Evolutionary conservation across 2,797 vertebrate genomes (phyloP), one percentile per base, ranked within the genome.

Genomic region (Petrocephalus schoutedeni): DNA sequence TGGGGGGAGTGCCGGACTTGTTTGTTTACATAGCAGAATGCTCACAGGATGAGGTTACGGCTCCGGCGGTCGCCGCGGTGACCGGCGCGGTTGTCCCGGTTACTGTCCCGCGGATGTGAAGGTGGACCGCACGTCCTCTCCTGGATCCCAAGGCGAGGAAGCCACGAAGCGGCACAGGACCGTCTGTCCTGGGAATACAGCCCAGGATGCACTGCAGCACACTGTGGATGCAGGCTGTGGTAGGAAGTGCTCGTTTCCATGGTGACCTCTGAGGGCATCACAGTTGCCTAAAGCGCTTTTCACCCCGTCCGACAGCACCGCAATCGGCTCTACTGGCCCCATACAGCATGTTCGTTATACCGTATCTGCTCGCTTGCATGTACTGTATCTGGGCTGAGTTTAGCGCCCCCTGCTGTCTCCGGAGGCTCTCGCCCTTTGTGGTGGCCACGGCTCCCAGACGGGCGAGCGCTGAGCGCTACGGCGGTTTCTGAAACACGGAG

Each of bases 221-320:
- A 45, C 7, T 45, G 41, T 45, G 41, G 41, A 45, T 45, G 41
- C 41, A 45, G 56, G 28, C 8, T 36, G 28, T 41, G 23, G 21
- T 58, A 41, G 53, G 84, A 58, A 57, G 41, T 6, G 19, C 71
- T 77, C 8, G 56, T 86, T 86, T 86, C 84, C 84, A 86, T 86
- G 84, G 84, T 54, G 53, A 86, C 56, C 54, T 86, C 84, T 86
- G 16, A 32, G 84, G 84, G 53, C 32, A 59, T 85, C 5, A 36
- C 51, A 54, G 32, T 36, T 12, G 7, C 16, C 3, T 57, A 59
- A 57, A 57, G 56, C 14, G 23, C 14, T 59, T 85, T 80, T 80
- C 36, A 32, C 23, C 21, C 3, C 23, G 21, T 67, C 49, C 14
- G 4, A 32, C 64, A 71, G 41, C 14, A 19, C 71, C 2, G 1